Base-by-base conservation (phyloP, 2,113 vertebrate genomes). In the Astatoreochromis straeleni region DNA sequence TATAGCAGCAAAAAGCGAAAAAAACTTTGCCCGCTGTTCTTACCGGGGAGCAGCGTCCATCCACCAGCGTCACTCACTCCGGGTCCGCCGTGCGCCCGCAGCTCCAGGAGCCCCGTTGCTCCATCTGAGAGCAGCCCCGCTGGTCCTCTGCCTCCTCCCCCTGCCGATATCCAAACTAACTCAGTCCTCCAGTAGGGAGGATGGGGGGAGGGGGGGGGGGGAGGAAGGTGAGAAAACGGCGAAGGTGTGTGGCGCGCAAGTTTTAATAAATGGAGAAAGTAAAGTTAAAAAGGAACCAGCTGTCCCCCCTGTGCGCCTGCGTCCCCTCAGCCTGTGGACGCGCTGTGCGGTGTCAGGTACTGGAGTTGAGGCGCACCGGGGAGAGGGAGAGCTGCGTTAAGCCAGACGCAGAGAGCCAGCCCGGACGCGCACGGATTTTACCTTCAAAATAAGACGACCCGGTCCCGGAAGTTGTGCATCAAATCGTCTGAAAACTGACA, bases 41-140 rank as follows among this genome's bases (percentile, higher is more conserved):
- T 92, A 96, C 95, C 95, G 87, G 86, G 86, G 84, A 91, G 91
- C 86, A 92, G 93, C 90, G 94, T 95, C 95, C 95, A 94, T 95
- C 89, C 91, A 93, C 86, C 75, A 55, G 91, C 89, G 82, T 91
- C 91, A 57, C 89, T 96, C 93, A 96, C 92, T 94, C 92, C 75
- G 88, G 89, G 90, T 94, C 88, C 88, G 92, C 94, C 85, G 93
- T 70, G 94, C 94, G 91, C 94, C 94, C 95, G 73, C 90, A 93
- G 89, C 93, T 89, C 92, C 91, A 58, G 94, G 91, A 94, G 88
- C 91, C 93, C 88, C 21, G 91, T 35, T 87, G 93, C 93, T 95
- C 95, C 95, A 96, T 95, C 91, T 88, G 94, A 86, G 88, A 90
- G 94, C 92, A 89, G 90, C 92, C 92, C 70, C 89, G 90, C 58